Base-by-base conservation (phyloP, 2,113 vertebrate species). In the Anhinga rufa region DNA sequence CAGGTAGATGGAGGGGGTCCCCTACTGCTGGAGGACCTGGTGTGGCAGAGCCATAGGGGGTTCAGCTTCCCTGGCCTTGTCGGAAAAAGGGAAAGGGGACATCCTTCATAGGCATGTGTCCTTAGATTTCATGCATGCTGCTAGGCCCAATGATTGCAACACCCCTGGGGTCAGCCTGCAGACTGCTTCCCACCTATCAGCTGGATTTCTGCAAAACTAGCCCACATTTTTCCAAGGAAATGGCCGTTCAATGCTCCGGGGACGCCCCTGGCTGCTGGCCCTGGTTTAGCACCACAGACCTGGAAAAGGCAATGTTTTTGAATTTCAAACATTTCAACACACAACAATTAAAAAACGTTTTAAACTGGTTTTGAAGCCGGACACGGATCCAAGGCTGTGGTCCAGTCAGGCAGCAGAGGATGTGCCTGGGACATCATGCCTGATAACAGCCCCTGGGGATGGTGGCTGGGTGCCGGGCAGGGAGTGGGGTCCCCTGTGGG, bases 341-440 rank as follows among this genome's bases (percentile, higher is more conserved):
- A 46, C 44, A 46, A 18, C 44, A 46, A 46, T 42, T 46, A 17
- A 46, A 46, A 46, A 46, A 46, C 44, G 18, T 46, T 46, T 46
- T 60, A 28, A 86, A 84, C 65, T 2, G 9, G 40, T 78, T 78
- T 61, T 76, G 85, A 78, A 92, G 34, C 34, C 3, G 12, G 49
- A 89, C 22, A 12, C 0, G 0, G 18, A 70, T 65, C 9, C 34
- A 61, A 32, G 22, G 6, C 76, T 9, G 1, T 0, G 0, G 21
- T 42, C 44, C 0, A 0, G 32, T 9, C 2, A 6, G 36, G 55
- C 4, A 14, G n/a, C n/a, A 29, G 52, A 40, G n/a, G 42, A 32
- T 34, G 31, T 1, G 9, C 36, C 24, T 14, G 38, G 78, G 80
- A 58, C 7, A 4, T 24, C 0, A 0, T 0, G 1, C 17, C 31